Conservation (phyloP, 2,888 invertebrate species). For the Sabatieria punctata region DNA sequence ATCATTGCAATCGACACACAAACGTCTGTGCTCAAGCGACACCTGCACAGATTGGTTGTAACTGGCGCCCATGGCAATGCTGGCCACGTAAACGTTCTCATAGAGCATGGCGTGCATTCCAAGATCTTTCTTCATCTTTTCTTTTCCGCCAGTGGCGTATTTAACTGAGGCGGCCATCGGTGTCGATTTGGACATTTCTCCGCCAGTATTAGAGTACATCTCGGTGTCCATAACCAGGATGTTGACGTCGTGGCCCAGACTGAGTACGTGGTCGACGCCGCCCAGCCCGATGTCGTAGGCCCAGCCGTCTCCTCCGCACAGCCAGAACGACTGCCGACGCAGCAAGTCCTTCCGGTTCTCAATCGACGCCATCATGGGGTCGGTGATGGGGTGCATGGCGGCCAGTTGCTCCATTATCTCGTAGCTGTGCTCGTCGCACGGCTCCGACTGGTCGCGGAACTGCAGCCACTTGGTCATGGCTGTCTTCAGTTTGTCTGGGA, state of each 20-base stretch:
- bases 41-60: constrained; percentile 15
- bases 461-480: no score
- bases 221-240: constrained; percentile 18
- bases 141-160: constrained; percentile 15
- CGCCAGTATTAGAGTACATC: constrained; percentile 19
- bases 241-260: constrained; percentile 15
- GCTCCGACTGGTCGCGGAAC: no score
- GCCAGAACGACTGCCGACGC: constrained; percentile 15
- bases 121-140: constrained; percentile 16
- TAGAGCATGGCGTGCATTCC: constrained; percentile 17
- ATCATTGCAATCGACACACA: no score
- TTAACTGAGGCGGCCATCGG: constrained; percentile 15
- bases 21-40: no score
- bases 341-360: constrained; percentile 15
- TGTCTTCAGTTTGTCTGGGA: no score
- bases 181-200: constrained; percentile 19
- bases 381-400: no score
- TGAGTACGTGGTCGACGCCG: constrained; percentile 17
- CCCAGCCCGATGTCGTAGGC: constrained; percentile 19
- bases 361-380: no score
- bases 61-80: constrained; percentile 16
- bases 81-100: constrained; percentile 17
- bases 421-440: no score
- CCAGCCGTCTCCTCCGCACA: constrained; percentile 19
- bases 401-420: no score